These are phyloP conservation scores for Drosophila simulans DNA, from an alignment of 1,140 invertebrate genomes.

Conservation along the genomic window DNA sequence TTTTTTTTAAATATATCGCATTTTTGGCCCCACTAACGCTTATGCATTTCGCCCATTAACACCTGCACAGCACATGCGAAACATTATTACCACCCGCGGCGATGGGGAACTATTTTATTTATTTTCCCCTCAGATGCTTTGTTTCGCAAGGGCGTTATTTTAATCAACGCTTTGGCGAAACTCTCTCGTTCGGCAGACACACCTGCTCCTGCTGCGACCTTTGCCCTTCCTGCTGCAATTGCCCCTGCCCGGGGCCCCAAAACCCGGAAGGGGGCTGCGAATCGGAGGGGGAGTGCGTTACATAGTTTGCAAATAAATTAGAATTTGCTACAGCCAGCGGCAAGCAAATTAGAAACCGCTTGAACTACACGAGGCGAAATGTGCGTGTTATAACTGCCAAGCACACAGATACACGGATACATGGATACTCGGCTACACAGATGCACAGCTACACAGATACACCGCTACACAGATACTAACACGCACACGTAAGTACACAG, in stretches of 20 bases:
- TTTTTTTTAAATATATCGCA: too few species aligned
- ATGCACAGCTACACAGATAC: conserved; percentile 21
- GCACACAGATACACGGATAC: conserved; percentile 20
- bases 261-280: conserved; percentile 3
- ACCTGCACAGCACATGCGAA: conserved; percentile 1
- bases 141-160: conserved; percentile 26
- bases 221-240: conserved; percentile 19
- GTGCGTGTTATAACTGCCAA: conserved; percentile 66
- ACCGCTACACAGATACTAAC: conserved; percentile 21
- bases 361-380: conserved; percentile 57
- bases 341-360: conserved; percentile 77
- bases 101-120: background rate
- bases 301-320: conserved; percentile 79
- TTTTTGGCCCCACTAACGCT: too few species aligned
- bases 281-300: conserved; percentile 28
- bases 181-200: conserved; percentile 11
- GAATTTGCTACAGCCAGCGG: conserved; percentile 74
- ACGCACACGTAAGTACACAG: conserved; percentile 9
- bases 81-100: conserved; percentile 3
- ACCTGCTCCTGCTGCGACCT: conserved; percentile 45
- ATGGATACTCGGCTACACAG: background rate
- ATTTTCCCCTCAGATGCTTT: conserved; percentile 6
- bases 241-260: background rate
- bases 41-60: background rate
- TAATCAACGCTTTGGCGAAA: conserved; percentile 37